These are phyloP conservation scores for Mungos mungo DNA, from an alignment of 2,113 vertebrate species.

Conservation along the genomic window DNA sequence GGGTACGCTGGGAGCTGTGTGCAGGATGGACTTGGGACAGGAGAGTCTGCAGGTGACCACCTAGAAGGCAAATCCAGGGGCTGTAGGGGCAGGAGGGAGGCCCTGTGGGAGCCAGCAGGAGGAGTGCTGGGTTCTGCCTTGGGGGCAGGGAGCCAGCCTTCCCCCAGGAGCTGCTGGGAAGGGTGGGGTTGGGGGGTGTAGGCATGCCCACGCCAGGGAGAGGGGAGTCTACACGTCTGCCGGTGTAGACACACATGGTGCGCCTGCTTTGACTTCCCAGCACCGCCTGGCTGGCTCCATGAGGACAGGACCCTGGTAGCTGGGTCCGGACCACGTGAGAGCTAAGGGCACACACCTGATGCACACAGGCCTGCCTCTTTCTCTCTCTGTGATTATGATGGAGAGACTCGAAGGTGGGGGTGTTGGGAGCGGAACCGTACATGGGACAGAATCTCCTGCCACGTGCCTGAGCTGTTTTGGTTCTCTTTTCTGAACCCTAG, in stretches of 20 bases:
- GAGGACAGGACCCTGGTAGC: not conserved
- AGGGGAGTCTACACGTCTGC: not conserved
- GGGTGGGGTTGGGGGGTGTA: not conserved
- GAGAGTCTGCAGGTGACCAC: not conserved
- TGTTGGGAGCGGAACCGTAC: not conserved
- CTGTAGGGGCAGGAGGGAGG: not conserved
- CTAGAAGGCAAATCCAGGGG: not conserved
- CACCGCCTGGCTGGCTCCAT: not conserved
- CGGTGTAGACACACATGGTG: no score
- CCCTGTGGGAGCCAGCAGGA: not conserved
- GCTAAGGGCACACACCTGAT: not conserved
- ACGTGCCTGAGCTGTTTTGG: no score
- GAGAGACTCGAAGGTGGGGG: not conserved
- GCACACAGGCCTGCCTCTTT: not conserved
- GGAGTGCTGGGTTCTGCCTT: not conserved
- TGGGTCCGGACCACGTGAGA: not conserved
- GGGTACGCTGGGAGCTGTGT: not conserved
- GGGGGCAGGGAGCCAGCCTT: not conserved
- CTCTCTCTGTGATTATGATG: not conserved
- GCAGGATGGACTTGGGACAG: not conserved
- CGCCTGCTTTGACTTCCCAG: not conserved
- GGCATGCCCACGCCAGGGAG: not conserved
- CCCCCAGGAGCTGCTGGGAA: not conserved
- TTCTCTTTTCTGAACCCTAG: not conserved
- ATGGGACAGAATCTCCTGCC: not conserved